Base-by-base conservation (phyloP, 92 coral and sea anemone species). In the Blastomussa wellsi region DNA sequence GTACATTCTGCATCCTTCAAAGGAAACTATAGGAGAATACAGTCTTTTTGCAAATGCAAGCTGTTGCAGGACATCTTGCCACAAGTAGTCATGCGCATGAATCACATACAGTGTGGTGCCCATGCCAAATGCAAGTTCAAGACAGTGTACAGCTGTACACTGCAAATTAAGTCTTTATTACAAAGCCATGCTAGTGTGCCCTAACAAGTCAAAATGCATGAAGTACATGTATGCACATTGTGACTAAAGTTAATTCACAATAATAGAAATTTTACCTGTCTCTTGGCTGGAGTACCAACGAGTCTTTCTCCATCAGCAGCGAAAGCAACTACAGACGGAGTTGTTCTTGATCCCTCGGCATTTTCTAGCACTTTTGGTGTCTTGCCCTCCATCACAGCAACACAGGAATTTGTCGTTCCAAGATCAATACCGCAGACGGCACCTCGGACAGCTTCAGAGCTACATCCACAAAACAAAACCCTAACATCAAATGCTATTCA, bases 371-470 rank as follows among this genome's bases (percentile, higher is more conserved):
- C 98, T 86, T 94, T 95, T 0, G 98, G 96, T 33, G 98, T 92
- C 80, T 96, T 94, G 15, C 98, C 98, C 20, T 96, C 98, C 98
- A 96, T 96, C 13, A 96, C 98, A 0, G 98, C 98, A 31, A 96
- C 98, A 91, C 98, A 96, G 5, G 98, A 96, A 90, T 96, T 96
- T 64, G 98, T 96, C 22, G 98, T 96, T 28, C 98, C 98, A 62
- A 96, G 89, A 79, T 96, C 98, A 86, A 96, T 96, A 47, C 98
- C 98, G 74, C 98, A 96, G 1, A 96, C 98, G 55, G 98, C 98
- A 26, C 98, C 95, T 76, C 92, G 95, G 26, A 94, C 94, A 59
- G 90, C 86, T 52, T 92, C 98, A 85, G 94, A 91, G 79, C 96
- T 96, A 68, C 24, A 57, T 37, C 26, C 13, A 83, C 1, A 77